These are phyloP conservation scores for Chaitophorus viminalis DNA, from an alignment of 2,888 invertebrate genomes.

Conservation along the genomic window DNA sequence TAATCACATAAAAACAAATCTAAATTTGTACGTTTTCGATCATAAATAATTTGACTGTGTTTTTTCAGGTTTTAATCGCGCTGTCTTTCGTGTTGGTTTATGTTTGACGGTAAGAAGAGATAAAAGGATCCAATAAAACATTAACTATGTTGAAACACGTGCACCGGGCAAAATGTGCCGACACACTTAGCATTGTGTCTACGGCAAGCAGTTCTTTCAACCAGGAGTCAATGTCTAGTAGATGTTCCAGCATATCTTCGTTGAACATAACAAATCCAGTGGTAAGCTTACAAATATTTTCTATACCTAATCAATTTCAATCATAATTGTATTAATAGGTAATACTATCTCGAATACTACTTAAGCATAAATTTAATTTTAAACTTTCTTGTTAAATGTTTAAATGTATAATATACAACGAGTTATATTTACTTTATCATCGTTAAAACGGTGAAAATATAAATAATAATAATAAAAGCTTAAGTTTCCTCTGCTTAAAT, in stretches of 20 bases:
- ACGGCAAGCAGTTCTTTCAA: conserved; percentile 34
- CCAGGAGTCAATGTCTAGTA: conserved; percentile 53
- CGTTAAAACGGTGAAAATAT: too few species aligned
- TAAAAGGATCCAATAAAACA: conserved; percentile 35
- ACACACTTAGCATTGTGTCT: conserved; percentile 52
- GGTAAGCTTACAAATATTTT: not conserved
- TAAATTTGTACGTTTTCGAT: not conserved
- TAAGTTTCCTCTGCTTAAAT: too few species aligned
- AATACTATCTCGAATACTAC: too few species aligned
- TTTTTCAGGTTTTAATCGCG: conserved; percentile 23
- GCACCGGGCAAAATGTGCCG: conserved; percentile 52
- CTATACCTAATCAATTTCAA: not conserved
- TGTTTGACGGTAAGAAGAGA: not conserved
- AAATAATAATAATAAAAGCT: too few species aligned
- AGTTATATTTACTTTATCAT: too few species aligned
- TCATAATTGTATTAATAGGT: too few species aligned
- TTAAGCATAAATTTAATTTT: too few species aligned
- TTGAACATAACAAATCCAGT: conserved; percentile 53
- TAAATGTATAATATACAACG: too few species aligned
- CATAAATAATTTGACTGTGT: not conserved
- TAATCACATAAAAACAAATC: not conserved
- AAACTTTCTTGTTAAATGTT: too few species aligned
- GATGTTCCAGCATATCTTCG: conserved; percentile 50
- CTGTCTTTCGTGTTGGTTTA: not conserved
- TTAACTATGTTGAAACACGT: conserved; percentile 50